Base-by-base conservation (phyloP, 1,140 invertebrate species). In the Aphidius ervi region DNA sequence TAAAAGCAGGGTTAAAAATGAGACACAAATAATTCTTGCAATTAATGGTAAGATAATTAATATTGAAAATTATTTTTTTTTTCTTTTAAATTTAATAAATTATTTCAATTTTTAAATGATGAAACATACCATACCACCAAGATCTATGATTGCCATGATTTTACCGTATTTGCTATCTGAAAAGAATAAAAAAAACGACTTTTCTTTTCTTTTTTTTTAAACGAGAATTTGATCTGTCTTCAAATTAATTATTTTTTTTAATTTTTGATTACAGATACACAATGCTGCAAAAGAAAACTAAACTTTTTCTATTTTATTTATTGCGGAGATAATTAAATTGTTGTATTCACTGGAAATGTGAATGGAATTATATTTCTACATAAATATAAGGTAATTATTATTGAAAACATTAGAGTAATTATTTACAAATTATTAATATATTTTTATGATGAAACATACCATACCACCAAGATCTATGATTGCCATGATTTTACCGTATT, bases 391-490 rank as follows among this genome's bases (percentile, higher is more conserved):
- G 9, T 54, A 40, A 9, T 3, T 37, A n/a, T 41, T 41, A 10
- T 39, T 42, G 41, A 37, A 42, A 37, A 9, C 1, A 39, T 54
- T 10, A 3, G 5, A 10, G 9, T 9, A 6, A 55, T 42, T 41
- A 16, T 3, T 9, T 31, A 4, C n/a, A 31, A 31, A 31, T 31
- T n/a, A 46, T 37, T 45, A 41, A 20, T 41, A 37, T 52, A 50
- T 23, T 59, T 50, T 8, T 20, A 59, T 62, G 54, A 62, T 62
- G 60, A 56, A 55, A 63, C 43, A 63, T 16, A 41, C 58, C 46
- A 9, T 56, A 58, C 66, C 68, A 67, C 67, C 67, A 70, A 70
- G 60, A 68, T 68, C 63, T 64, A 56, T 68, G 68, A 70, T 5
- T 61, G 68, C 65, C 56, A 61, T 70, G 68, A 70, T 67, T 66